phyloP scores from a whole-genome alignment of 2,113 vertebrate genomes.

The Hydropotes inermis region DNA sequence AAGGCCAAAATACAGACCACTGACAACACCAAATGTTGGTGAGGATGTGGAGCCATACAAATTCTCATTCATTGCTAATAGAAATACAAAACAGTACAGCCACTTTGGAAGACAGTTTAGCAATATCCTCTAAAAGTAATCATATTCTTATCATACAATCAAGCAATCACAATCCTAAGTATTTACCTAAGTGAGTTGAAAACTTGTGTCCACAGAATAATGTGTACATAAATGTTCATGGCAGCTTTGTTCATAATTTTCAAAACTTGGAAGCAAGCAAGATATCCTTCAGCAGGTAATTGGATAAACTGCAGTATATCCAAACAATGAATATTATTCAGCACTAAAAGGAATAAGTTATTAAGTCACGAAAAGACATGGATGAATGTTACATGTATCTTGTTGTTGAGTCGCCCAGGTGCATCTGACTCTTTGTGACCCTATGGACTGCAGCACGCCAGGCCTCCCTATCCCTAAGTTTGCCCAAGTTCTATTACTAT shows the following conservation, averaged over 20 bases:
- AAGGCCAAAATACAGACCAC: neutral
- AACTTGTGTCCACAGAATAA: neutral
- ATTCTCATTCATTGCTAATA: neutral
- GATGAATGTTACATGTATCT: neutral
- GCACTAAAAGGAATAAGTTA: neutral
- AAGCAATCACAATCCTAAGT: neutral
- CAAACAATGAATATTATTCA: neutral
- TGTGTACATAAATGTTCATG: neutral
- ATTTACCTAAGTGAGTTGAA: neutral
- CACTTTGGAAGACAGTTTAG: neutral
- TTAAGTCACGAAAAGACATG: neutral
- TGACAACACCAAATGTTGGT: neutral
- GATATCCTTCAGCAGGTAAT: neutral
- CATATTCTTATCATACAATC: neutral
- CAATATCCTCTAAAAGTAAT: neutral
- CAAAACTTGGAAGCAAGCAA: neutral
- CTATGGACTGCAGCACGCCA: neutral
- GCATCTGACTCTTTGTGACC: neutral
- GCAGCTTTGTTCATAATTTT: neutral
- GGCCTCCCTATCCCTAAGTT: neutral
- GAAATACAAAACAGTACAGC: neutral
- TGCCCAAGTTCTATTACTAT: neutral
- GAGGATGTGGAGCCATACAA: neutral
- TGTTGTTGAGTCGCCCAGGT: neutral
- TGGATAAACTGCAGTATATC: neutral